Conservation (phyloP, 92 coral and sea anemone species). For the Actinernus sp. region DNA sequence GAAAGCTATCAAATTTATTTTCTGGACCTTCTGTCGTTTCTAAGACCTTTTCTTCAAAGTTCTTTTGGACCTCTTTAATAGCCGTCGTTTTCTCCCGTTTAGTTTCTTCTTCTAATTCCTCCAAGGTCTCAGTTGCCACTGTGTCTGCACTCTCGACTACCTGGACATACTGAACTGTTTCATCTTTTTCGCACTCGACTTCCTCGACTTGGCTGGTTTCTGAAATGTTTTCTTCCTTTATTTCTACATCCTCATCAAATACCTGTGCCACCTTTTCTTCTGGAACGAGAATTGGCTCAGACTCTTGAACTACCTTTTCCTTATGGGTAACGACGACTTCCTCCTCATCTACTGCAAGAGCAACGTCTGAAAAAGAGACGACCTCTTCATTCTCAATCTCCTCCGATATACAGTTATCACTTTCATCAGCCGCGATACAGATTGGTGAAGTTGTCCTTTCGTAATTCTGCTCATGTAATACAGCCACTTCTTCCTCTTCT, state of each 20-base stretch:
- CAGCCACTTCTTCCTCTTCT: not conserved
- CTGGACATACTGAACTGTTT: no score
- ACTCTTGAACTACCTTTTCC: slow-evolving; percentile 3
- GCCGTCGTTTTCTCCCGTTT: not conserved
- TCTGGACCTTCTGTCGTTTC: not conserved
- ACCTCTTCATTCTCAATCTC: not conserved
- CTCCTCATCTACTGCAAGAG: not conserved
- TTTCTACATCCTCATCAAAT: not conserved
- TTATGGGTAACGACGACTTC: no score
- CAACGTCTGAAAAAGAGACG: not conserved
- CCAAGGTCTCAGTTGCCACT: not conserved
- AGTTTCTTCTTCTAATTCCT: slow-evolving; percentile 3
- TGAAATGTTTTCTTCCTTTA: not conserved
- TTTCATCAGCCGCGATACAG: not conserved
- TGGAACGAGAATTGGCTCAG: not conserved
- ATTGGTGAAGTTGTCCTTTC: not conserved
- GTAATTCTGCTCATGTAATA: not conserved
- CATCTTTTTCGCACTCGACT: no score
- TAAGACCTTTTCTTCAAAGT: not conserved
- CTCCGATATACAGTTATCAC: not conserved
- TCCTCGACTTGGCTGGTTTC: no score
- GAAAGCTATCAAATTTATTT: slow-evolving; percentile 1
- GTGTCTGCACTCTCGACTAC: no score
- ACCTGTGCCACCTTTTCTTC: not conserved
- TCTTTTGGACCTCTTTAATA: not conserved